These are phyloP conservation scores for Pediacus dermestoides DNA, from an alignment of 2,888 invertebrate species.

Conservation along the genomic window DNA sequence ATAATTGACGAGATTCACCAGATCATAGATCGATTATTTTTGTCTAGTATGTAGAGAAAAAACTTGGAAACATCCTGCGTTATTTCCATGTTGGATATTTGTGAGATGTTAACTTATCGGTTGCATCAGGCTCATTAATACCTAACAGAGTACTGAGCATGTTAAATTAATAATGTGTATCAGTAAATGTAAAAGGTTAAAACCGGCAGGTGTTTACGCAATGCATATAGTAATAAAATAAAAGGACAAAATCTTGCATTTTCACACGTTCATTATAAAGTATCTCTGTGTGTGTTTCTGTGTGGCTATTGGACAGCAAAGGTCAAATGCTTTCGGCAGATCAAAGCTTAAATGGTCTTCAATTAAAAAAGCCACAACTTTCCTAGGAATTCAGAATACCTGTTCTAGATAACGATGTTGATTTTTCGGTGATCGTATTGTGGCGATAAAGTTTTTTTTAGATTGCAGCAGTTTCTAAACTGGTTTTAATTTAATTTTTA, in stretches of 20 bases:
- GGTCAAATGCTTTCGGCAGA: constrained; percentile 21
- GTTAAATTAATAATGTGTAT: constrained; percentile 4
- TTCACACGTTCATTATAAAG: constrained; percentile 13
- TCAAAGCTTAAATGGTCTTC: constrained; percentile 21
- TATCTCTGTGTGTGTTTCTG: no score
- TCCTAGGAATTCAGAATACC: constrained; percentile 35
- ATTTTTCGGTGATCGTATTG: constrained; percentile 31
- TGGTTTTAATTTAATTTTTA: no score
- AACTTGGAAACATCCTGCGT: no score
- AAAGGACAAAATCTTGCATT: constrained; percentile 9
- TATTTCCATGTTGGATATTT: no score
- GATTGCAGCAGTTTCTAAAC: no score
- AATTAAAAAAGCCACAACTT: constrained; percentile 34
- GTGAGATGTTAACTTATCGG: no score
- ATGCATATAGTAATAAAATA: constrained; percentile 3
- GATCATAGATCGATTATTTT: no score
- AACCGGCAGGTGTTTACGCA: constrained; percentile 14
- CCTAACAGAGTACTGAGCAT: no score
- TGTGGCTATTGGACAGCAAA: constrained; percentile 13
- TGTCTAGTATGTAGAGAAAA: no score
- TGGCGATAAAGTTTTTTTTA: constrained; percentile 36
- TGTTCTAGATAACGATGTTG: constrained; percentile 33
- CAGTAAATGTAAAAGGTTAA: constrained; percentile 12
- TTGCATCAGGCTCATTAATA: no score
- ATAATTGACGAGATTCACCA: no score